Percentiles rank a stretch among this genome's conserved stretches.
These are phyloP conservation scores for Parthenolecanium corni DNA, from an alignment of 2,888 invertebrate genomes.

Conservation along the genomic window DNA sequence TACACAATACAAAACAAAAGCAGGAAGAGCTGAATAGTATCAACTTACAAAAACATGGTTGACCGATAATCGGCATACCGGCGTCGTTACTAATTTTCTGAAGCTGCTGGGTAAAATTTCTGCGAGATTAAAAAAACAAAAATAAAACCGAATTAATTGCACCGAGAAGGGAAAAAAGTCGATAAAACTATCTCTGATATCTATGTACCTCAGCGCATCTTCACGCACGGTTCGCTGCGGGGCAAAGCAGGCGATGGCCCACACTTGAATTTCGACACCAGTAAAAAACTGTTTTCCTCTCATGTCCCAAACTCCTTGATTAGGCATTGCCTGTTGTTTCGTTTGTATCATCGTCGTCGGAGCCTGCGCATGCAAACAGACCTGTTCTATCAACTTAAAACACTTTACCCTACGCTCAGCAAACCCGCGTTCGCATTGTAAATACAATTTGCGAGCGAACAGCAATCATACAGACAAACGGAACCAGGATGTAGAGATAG, in stretches of 20 bases:
- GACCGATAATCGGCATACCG: constrained; percentile 98
- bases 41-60: constrained; percentile 93
- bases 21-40: too few relatives aligned
- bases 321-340: constrained; percentile 91
- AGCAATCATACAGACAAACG: too few relatives aligned
- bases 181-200: neutral
- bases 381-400: constrained; percentile 19
- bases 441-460: too few relatives aligned
- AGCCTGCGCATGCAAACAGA: constrained; percentile 19
- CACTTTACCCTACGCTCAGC: neutral
- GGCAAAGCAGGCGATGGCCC: constrained; percentile 99
- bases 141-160: neutral
- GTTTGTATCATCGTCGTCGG: constrained; percentile 44
- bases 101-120: constrained; percentile 93
- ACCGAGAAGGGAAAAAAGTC: neutral
- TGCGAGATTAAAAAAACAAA: constrained; percentile 36
- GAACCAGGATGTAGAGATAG: too few relatives aligned
- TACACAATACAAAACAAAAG: too few relatives aligned
- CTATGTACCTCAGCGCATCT: constrained; percentile 67
- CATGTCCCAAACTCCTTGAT: constrained; percentile 99
- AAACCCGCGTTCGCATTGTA: too few relatives aligned
- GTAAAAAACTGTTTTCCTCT: constrained; percentile 99
- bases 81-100: constrained; percentile 99
- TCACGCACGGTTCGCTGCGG: constrained; percentile 96
- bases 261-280: constrained; percentile 96